Evolutionary conservation across 1,140 invertebrate species (phyloP).

Genomic region (Chironomus tepperi): DNA sequence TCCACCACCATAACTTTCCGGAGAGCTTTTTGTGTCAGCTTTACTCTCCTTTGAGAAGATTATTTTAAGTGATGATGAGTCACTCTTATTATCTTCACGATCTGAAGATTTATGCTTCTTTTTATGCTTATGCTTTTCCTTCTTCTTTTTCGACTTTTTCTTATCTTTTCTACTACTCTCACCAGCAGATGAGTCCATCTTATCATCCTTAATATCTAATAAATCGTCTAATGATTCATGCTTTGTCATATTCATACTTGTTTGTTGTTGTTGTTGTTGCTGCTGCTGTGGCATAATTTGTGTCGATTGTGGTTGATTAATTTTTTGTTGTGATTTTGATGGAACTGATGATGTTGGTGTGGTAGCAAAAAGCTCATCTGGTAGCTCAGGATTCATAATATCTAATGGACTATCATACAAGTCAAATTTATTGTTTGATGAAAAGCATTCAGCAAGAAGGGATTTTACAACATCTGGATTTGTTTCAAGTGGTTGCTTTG

Average conservation of each 20-base stretch:
- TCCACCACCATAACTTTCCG: conserved; percentile 28
- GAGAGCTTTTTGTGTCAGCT: conserved; percentile 38
- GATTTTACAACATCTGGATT: conserved; percentile 38
- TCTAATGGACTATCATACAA: conserved; percentile 29
- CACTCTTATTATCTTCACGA: conserved; percentile 43
- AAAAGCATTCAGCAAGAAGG: conserved; percentile 37
- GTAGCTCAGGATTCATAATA: conserved; percentile 32
- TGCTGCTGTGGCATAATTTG: conserved; percentile 24
- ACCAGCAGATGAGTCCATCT: conserved; percentile 27
- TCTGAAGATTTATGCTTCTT: conserved; percentile 56
- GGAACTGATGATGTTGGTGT: conserved; percentile 32
- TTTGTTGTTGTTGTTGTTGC: conserved; percentile 25
- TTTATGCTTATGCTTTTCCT: conserved; percentile 55
- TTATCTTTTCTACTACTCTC: conserved; percentile 41
- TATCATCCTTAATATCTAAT: neutral
- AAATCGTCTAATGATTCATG: no score
- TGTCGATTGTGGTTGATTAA: neutral
- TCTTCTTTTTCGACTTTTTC: conserved; percentile 50
- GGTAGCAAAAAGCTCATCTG: conserved; percentile 32
- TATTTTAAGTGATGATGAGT: conserved; percentile 47
- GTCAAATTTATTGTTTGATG: conserved; percentile 27
- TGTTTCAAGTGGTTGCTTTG: conserved; percentile 32
- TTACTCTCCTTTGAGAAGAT: conserved; percentile 54
- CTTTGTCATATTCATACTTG: neutral
- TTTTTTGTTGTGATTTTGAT: conserved; percentile 37